Evolutionary conservation across 2,888 invertebrate species (phyloP).

Genomic region (Eristalinus aeneus): DNA sequence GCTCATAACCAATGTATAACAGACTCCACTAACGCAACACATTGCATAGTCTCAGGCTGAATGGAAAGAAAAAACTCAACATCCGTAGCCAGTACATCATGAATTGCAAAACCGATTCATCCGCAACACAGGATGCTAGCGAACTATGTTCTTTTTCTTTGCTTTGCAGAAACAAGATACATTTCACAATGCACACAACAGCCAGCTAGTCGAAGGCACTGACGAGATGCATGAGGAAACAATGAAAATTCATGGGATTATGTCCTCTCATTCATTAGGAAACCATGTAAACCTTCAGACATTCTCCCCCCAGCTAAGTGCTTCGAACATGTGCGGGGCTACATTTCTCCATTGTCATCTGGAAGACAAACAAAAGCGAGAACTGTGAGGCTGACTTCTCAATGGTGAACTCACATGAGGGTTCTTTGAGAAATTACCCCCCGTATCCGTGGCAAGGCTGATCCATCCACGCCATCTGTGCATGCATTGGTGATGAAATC

Average conservation of each 20-base stretch:
- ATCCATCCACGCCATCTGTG: constrained; percentile 58
- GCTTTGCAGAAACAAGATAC: not conserved
- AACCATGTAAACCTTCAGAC: constrained; percentile 23
- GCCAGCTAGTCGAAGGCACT: not conserved
- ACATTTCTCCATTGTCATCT: constrained; percentile 52
- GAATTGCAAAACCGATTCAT: not conserved
- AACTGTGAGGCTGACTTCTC: constrained; percentile 34
- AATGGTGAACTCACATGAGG: constrained; percentile 52
- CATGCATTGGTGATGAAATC: constrained; percentile 55
- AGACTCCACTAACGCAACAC: not conserved
- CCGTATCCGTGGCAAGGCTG: constrained; percentile 55
- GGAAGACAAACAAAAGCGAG: not conserved
- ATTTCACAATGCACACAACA: not conserved
- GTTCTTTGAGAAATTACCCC: constrained; percentile 66
- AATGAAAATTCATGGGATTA: constrained; percentile 43
- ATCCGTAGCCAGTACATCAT: not conserved
- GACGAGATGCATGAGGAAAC: constrained; percentile 11
- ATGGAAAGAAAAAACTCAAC: not conserved
- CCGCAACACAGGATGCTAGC: not conserved
- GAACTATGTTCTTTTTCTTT: not conserved
- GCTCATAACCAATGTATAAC: not conserved
- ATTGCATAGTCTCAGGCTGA: not conserved
- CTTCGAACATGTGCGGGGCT: constrained; percentile 8
- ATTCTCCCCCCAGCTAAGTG: not conserved
- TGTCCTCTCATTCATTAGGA: constrained; percentile 56